Percentiles rank a stretch among this genome's conserved stretches.
Evolutionary conservation across 2,113 vertebrate genomes (phyloP).

Genomic region (Spermophilus dauricus): DNA sequence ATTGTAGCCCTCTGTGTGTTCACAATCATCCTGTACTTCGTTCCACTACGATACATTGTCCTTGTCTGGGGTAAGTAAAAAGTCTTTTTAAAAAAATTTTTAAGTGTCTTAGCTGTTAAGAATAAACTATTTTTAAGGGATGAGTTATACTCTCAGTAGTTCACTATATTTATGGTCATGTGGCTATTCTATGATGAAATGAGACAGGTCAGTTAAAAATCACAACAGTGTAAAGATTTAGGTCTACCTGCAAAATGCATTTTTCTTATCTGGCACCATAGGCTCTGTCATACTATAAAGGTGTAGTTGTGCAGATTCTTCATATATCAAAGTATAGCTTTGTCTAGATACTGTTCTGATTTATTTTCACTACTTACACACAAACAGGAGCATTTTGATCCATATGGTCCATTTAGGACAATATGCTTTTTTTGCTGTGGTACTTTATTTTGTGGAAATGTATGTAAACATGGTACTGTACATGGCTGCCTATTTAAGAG

Average conservation of each 20-base stretch:
- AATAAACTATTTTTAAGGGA: conserved; percentile 81
- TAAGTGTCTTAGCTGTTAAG: conserved; percentile 65
- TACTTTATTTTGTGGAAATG: conserved; percentile 83
- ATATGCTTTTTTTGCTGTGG: conserved; percentile 79
- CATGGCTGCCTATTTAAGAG: conserved; percentile 68
- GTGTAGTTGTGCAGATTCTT: conserved; percentile 82
- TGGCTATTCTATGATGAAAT: conserved; percentile 84
- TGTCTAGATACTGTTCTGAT: conserved; percentile 88
- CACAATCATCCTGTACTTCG: conserved; percentile 94
- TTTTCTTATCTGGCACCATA: conserved; percentile 86
- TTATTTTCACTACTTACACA: conserved; percentile 87
- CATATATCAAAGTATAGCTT: conserved; percentile 87
- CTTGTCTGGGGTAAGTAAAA: conserved; percentile 97
- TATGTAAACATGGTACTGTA: conserved; percentile 70
- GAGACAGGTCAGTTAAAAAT: conserved; percentile 87
- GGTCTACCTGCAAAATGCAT: conserved; percentile 83
- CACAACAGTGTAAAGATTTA: conserved; percentile 85
- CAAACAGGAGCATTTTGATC: conserved; percentile 82
- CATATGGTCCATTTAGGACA: conserved; percentile 81
- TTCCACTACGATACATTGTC: conserved; percentile 98
- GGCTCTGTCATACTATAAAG: conserved; percentile 85
- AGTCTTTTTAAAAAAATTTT: conserved; percentile 55
- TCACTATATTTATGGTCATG: conserved; percentile 85
- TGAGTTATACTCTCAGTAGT: conserved; percentile 82
- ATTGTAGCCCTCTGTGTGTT: conserved; percentile 93